Evolutionary conservation across 2,888 invertebrate genomes (phyloP).

Genomic region (Athrips mouffetella): DNA sequence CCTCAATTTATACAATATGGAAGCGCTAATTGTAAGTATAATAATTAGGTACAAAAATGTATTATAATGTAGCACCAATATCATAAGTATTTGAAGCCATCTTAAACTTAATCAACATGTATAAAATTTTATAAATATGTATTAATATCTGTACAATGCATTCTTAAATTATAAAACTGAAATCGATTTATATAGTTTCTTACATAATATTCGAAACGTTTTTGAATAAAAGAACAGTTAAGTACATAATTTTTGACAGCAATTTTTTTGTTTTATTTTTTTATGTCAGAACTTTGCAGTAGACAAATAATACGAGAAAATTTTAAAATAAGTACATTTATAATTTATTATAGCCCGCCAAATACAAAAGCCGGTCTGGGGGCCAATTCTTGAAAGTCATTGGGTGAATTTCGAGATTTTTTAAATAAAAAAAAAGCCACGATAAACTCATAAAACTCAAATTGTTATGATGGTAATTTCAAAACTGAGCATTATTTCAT

Average conservation of each 20-base stretch:
- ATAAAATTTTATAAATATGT: conserved; percentile 43
- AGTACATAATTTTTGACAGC: background rate
- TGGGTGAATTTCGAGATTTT: too few species aligned
- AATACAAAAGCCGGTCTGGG: too few species aligned
- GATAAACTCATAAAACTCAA: background rate
- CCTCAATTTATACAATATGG: conserved; percentile 20
- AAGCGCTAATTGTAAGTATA: conserved; percentile 33
- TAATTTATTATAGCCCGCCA: too few species aligned
- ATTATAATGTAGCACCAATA: conserved; percentile 56
- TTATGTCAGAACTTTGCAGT: background rate
- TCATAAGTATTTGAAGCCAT: conserved; percentile 43
- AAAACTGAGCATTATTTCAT: too few species aligned
- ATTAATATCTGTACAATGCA: conserved; percentile 29
- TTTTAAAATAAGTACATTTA: too few species aligned
- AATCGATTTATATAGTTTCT: background rate
- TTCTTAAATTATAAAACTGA: background rate
- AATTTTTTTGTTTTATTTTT: background rate
- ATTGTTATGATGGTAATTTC: too few species aligned
- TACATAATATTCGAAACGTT: too few species aligned
- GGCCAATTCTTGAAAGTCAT: too few species aligned
- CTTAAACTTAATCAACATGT: conserved; percentile 45
- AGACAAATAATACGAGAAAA: background rate
- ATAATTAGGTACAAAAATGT: conserved; percentile 30
- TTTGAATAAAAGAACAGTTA: background rate
- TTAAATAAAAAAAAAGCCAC: background rate